Evolutionary conservation across 2,113 vertebrate species (phyloP).

Genomic region (Saimiri boliviensis): DNA sequence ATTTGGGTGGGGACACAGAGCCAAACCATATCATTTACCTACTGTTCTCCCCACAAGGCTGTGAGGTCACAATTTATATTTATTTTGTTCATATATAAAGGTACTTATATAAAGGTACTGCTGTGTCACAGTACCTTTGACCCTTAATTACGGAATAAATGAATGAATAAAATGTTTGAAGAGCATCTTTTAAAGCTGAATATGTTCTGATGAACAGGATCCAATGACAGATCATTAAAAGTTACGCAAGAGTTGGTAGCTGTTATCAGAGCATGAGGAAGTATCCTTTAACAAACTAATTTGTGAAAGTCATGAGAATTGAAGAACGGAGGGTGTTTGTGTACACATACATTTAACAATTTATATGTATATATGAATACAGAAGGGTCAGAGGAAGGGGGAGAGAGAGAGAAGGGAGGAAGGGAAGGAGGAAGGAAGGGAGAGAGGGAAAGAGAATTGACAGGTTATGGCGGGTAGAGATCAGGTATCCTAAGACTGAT

Average conservation of each 20-base stretch:
- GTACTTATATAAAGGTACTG: not conserved
- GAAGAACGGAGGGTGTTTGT: not conserved
- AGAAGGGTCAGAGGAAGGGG: not conserved
- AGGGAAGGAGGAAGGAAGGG: not conserved
- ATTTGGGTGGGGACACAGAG: no score
- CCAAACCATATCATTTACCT: no score
- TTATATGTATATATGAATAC: not conserved
- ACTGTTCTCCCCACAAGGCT: not conserved
- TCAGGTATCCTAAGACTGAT: not conserved
- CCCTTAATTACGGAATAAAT: conserved; percentile 21
- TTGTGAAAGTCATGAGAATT: conserved; percentile 13
- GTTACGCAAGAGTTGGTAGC: not conserved
- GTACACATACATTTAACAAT: not conserved
- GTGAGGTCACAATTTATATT: not conserved
- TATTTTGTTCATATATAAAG: not conserved
- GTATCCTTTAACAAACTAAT: not conserved
- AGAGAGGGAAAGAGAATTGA: not conserved
- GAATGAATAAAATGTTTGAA: conserved; percentile 5
- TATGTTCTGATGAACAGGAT: not conserved
- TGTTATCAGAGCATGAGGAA: conserved; percentile 28
- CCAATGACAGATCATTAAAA: not conserved
- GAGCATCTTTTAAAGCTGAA: not conserved
- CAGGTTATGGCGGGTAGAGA: not conserved
- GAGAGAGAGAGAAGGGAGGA: no score
- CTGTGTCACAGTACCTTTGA: conserved; percentile 10